Base-by-base conservation (phyloP, 2,888 invertebrate species). In the Lamellibrachia satsuma region DNA sequence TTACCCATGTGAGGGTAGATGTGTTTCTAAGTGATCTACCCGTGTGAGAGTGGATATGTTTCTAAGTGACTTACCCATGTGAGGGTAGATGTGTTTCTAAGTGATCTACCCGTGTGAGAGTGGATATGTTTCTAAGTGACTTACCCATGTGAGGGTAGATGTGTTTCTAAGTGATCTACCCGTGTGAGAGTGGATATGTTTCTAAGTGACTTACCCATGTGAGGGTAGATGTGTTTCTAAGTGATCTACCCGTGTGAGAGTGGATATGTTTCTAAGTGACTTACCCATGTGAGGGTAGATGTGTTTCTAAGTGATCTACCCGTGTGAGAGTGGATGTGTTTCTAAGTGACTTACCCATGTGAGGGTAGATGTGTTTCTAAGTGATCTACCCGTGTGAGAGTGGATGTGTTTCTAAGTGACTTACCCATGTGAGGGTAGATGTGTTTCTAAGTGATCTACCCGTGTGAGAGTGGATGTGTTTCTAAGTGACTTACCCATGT, bases 21-120 rank as follows among this genome's bases (percentile, higher is more conserved):
- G 11, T 60, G 60, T 60, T 8, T 60, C 60, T 60, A 60, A 60
- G 60, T 60, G 60, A 60, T 22, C 60, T 3, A 60, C 60, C 60
- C 15, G 60, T 60, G 60, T 60, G 60, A 2, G 60, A 60, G 60
- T 15, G 9, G 60, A 22, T 9, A n/a, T 60, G 60, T 60, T 60
- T 60, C 60, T 60, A 60, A 60, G 60, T 60, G 60, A 60, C 60
- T n/a, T n/a, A n/a, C n/a, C n/a, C n/a, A n/a, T n/a, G n/a, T n/a
- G n/a, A n/a, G 60, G 15, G 60, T 15, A 15, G 60, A 60, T 9
- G 9, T 60, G 60, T 60, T 60, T 60, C 60, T 60, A 60, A 60
- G 6, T 60, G 60, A 60, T 15, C 60, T 3, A 60, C 60, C 60
- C 15, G 60, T 60, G 60, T 60, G 60, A 2, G 60, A 60, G 60